A percentile compares a stretch with the other conserved stretches of the same genome.
phyloP scores from a whole-genome alignment of 2,113 vertebrate species.

The Casuarius casuarius region DNA sequence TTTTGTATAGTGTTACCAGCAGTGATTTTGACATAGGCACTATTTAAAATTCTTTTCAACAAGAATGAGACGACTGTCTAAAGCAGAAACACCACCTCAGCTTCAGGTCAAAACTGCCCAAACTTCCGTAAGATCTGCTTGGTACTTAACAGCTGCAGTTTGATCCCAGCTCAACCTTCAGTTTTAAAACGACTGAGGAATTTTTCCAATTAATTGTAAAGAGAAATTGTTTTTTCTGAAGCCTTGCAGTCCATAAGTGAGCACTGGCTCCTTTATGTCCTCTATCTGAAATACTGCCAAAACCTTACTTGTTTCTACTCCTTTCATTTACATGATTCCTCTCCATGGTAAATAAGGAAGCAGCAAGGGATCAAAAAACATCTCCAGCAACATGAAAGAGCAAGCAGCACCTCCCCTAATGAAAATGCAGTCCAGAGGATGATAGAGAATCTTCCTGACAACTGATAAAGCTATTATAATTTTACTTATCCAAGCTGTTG shows the following conservation, averaged over 20 bases:
- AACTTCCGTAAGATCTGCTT: neutral
- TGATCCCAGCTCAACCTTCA: neutral
- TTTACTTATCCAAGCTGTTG: neutral
- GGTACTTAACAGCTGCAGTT: neutral
- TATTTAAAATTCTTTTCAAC: neutral
- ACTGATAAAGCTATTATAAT: neutral
- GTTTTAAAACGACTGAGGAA: neutral
- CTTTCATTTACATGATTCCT: neutral
- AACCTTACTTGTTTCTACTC: neutral
- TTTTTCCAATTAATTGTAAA: slow-evolving; percentile 11
- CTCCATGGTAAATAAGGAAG: neutral
- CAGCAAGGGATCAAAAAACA: neutral
- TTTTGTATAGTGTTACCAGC: neutral
- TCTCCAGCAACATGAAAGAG: neutral
- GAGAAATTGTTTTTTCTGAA: neutral
- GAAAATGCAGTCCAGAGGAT: slow-evolving; percentile 2
- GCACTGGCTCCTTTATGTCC: neutral
- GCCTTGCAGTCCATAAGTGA: neutral
- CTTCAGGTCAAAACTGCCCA: neutral
- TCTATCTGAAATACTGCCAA: neutral
- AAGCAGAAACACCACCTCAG: neutral
- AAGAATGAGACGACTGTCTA: neutral
- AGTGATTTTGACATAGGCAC: neutral
- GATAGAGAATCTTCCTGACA: neutral
- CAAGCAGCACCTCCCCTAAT: neutral